phyloP scores from a whole-genome alignment of 2,113 vertebrate species.

The Prochilodus magdalenae region DNA sequence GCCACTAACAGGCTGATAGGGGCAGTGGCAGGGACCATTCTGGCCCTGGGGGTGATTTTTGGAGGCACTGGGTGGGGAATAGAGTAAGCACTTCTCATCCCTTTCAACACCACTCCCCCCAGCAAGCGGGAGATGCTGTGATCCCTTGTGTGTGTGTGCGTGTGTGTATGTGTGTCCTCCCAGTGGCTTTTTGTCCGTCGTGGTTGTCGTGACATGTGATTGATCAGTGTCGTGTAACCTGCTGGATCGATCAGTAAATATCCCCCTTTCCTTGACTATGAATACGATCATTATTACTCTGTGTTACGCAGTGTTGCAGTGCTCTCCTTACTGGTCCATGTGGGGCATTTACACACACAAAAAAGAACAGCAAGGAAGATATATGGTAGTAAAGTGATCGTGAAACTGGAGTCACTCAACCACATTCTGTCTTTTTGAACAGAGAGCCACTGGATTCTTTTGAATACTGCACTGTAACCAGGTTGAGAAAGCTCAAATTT shows the following conservation, averaged over 20 bases:
- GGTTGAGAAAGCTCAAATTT: not conserved
- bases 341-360: constrained; percentile 50
- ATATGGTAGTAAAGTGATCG: not conserved
- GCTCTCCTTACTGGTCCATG: constrained; percentile 58
- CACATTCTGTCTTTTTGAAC: not conserved
- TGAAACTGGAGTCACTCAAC: not conserved
- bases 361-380: constrained; percentile 10
- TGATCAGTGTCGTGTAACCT: constrained; percentile 85
- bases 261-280: constrained; percentile 51
- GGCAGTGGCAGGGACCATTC: constrained; percentile 99
- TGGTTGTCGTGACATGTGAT: constrained; percentile 84
- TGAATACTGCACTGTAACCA: constrained; percentile 16
- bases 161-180: constrained; percentile 74
- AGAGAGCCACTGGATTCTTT: constrained; percentile 14
- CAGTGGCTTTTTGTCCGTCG: constrained; percentile 82
- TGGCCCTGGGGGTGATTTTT: constrained; percentile 99
- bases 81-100: constrained; percentile 98
- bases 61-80: constrained; percentile 99
- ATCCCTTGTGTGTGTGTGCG: constrained; percentile 42
- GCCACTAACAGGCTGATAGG: constrained; percentile 99
- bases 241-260: constrained; percentile 72
- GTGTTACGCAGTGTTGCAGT: constrained; percentile 53
- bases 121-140: constrained; percentile 51
- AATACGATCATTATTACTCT: constrained; percentile 51
- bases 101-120: constrained; percentile 84